A percentile compares a stretch with the other conserved stretches of the same genome.
Conservation (phyloP, 1,140 invertebrate species). For the Heliconius nattereri region DNA sequence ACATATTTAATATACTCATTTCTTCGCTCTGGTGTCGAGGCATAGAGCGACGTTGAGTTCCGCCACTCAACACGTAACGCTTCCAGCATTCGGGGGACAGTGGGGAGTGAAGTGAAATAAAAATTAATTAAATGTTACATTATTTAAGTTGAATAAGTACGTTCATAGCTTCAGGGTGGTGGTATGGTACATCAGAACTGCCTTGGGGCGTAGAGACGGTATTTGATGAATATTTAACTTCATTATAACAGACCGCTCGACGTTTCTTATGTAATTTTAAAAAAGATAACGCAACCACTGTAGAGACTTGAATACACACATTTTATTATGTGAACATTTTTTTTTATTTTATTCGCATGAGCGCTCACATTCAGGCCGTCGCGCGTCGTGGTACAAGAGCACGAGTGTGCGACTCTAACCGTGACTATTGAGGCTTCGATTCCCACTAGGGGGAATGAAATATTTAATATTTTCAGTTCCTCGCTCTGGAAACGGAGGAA, state of each 20-base stretch:
- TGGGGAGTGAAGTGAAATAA: too few species aligned
- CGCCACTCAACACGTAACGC: too few species aligned
- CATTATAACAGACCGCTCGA: conserved; percentile 60
- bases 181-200: conserved; percentile 48
- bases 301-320: conserved; percentile 23
- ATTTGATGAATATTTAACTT: conserved; percentile 70
- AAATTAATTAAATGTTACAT: not conserved
- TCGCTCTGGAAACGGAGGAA: too few species aligned
- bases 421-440: too few species aligned
- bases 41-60: too few species aligned
- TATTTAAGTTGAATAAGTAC: conserved; percentile 24
- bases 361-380: not conserved
- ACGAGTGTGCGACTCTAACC: too few species aligned
- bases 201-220: conserved; percentile 51
- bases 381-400: too few species aligned
- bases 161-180: not conserved
- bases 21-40: too few species aligned
- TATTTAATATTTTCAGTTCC: too few species aligned
- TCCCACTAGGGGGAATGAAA: too few species aligned
- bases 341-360: conserved; percentile 23
- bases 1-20: too few species aligned
- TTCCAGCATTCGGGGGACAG: too few species aligned
- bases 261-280: conserved; percentile 56
- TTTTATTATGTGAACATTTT: conserved; percentile 32
- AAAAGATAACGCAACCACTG: conserved; percentile 45